Evolutionary conservation across 2,113 vertebrate genomes (phyloP).

Genomic region (Hippocampus mohnikei): DNA sequence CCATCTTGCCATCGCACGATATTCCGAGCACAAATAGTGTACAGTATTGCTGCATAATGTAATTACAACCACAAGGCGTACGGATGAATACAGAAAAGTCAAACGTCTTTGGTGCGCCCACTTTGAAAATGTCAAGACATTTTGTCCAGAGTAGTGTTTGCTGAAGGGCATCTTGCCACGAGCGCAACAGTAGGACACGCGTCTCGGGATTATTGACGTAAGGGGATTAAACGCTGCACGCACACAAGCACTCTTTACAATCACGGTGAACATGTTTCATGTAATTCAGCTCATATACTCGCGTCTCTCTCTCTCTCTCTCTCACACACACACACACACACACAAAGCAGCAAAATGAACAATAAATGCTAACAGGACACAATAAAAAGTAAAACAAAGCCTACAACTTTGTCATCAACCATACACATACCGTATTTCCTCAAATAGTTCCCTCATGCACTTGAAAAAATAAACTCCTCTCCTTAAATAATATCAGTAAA

Average conservation of each 20-base stretch:
- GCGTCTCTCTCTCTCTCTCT: too few relatives aligned
- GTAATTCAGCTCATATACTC: slow-evolving; percentile 38
- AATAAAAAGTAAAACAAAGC: neutral
- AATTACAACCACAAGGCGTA: slow-evolving; percentile 15
- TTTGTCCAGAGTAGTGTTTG: slow-evolving; percentile 14
- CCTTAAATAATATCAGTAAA: neutral
- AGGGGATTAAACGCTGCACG: slow-evolving; percentile 24
- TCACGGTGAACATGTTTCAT: slow-evolving; percentile 25
- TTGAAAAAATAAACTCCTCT: neutral
- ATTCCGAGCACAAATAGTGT: slow-evolving; percentile 30
- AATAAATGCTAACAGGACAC: slow-evolving; percentile 18
- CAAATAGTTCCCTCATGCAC: neutral
- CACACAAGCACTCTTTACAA: slow-evolving; percentile 24
- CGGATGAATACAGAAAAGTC: slow-evolving; percentile 32
- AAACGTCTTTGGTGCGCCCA: slow-evolving; percentile 61
- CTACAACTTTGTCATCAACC: neutral
- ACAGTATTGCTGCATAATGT: slow-evolving; percentile 50
- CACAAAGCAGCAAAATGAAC: slow-evolving; percentile 45
- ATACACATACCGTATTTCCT: slow-evolving; percentile 15
- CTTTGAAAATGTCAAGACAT: slow-evolving; percentile 33
- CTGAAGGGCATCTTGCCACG: slow-evolving; percentile 9
- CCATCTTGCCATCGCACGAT: neutral
- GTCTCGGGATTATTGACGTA: slow-evolving; percentile 10
- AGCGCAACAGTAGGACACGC: slow-evolving; percentile 17
- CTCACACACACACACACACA: slow-evolving; percentile 38